phyloP scores from a whole-genome alignment of 2,797 vertebrate species.

The Macroramphosus scolopax region DNA sequence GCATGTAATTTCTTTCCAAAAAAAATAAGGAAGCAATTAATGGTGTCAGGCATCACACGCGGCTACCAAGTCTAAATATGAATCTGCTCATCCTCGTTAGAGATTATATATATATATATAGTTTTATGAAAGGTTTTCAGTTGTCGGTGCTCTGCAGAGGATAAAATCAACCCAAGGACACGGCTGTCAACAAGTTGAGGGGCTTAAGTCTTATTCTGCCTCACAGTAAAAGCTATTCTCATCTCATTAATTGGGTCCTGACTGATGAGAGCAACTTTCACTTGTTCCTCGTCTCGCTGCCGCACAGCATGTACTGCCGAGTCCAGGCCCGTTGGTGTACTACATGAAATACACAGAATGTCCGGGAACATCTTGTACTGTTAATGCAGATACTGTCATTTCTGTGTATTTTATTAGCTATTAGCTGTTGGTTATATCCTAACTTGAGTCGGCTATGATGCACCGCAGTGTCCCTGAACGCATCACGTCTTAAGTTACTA shows the following conservation, averaged over 20 bases:
- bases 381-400: background rate
- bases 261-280: constrained; percentile 57
- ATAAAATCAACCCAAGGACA: constrained; percentile 44
- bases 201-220: constrained; percentile 55
- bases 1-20: constrained; percentile 1
- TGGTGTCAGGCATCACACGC: background rate
- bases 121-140: too few species aligned
- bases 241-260: constrained; percentile 58
- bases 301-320: constrained; percentile 41
- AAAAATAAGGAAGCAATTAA: background rate
- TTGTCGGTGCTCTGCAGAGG: constrained; percentile 11
- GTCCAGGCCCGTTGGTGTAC: constrained; percentile 29
- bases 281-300: constrained; percentile 38
- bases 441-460: background rate
- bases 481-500: background rate
- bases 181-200: constrained; percentile 53
- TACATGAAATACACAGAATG: constrained; percentile 1
- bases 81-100: too few species aligned
- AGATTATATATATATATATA: too few species aligned
- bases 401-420: too few species aligned
- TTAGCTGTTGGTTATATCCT: too few species aligned
- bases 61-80: too few species aligned
- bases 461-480: background rate
- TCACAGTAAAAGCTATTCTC: constrained; percentile 53
- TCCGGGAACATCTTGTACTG: too few species aligned